Conservation (phyloP, 2,113 vertebrate genomes). For the Entomyzon cyanotis region DNA sequence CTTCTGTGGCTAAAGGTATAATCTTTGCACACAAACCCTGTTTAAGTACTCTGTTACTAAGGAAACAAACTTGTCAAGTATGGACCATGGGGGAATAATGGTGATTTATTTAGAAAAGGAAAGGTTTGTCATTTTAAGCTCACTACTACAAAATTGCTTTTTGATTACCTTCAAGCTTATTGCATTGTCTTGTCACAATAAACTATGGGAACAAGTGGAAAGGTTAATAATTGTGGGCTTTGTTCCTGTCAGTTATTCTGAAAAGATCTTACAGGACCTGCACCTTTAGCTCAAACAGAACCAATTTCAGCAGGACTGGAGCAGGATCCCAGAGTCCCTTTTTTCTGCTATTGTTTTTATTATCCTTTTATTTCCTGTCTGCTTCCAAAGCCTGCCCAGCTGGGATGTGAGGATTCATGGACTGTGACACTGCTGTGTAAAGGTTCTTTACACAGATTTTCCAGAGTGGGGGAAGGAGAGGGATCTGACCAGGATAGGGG, state of each 20-base stretch:
- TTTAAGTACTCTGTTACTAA: constrained; percentile 80
- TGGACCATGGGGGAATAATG: constrained; percentile 77
- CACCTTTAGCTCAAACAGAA: background rate
- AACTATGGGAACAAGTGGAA: constrained; percentile 80
- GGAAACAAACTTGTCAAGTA: constrained; percentile 81
- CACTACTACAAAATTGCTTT: constrained; percentile 81
- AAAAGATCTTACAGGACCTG: constrained; percentile 37
- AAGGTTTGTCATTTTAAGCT: constrained; percentile 83
- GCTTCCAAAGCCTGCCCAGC: background rate
- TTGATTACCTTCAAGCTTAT: constrained; percentile 81
- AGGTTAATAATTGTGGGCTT: constrained; percentile 79
- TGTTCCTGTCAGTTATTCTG: constrained; percentile 68
- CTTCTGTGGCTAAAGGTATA: constrained; percentile 58
- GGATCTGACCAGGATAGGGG: background rate
- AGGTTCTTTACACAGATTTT: background rate
- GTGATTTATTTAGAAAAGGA: constrained; percentile 84
- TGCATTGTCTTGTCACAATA: constrained; percentile 84
- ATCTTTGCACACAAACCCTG: constrained; percentile 54
- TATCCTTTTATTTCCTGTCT: background rate
- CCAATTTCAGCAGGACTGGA: background rate
- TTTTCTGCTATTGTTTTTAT: background rate
- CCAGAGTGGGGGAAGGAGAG: background rate
- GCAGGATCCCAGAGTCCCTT: background rate
- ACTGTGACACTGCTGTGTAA: background rate
- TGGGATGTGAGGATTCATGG: background rate